These are phyloP conservation scores for Leucophenga varia DNA, from an alignment of 1,140 invertebrate genomes.

Conservation along the genomic window DNA sequence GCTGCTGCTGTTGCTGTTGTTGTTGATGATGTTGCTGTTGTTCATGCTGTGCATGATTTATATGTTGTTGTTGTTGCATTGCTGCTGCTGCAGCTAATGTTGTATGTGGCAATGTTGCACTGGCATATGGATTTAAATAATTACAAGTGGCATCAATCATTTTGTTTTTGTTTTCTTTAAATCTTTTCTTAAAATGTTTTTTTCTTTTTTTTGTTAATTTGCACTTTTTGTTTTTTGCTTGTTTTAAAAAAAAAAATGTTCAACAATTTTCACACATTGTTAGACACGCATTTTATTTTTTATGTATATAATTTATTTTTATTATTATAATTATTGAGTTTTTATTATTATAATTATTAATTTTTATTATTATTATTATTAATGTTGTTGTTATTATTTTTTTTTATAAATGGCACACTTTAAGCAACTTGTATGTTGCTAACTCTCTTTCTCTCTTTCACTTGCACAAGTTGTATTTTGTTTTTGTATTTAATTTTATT, in stretches of 20 bases:
- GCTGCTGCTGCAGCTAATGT: background rate
- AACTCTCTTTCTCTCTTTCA: slow-evolving; percentile 10
- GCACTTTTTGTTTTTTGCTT: background rate
- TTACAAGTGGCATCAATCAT: slow-evolving; percentile 54
- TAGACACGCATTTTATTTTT: slow-evolving; percentile 31
- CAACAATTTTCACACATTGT: slow-evolving; percentile 40
- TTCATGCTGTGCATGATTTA: slow-evolving; percentile 21
- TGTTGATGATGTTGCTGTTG: slow-evolving; percentile 13
- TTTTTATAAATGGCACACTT: slow-evolving; percentile 41
- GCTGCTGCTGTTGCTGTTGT: slow-evolving; percentile 24
- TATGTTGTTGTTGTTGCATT: no score
- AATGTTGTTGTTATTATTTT: slow-evolving; percentile 2
- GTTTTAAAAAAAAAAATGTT: background rate
- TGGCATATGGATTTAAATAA: slow-evolving; percentile 47
- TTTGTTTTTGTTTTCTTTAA: slow-evolving; percentile 17
- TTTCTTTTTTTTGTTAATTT: background rate
- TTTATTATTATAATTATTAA: slow-evolving; percentile 17
- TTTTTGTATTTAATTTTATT: no score
- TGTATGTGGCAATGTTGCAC: slow-evolving; percentile 5
- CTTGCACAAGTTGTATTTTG: no score
- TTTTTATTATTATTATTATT: slow-evolving; percentile 4
- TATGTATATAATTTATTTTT: slow-evolving; percentile 16
- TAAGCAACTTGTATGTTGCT: slow-evolving; percentile 35
- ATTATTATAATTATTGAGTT: slow-evolving; percentile 9
- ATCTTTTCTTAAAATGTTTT: no score